Evolutionary conservation across 2,113 vertebrate species (phyloP).

Genomic region (Microtus montanus): DNA sequence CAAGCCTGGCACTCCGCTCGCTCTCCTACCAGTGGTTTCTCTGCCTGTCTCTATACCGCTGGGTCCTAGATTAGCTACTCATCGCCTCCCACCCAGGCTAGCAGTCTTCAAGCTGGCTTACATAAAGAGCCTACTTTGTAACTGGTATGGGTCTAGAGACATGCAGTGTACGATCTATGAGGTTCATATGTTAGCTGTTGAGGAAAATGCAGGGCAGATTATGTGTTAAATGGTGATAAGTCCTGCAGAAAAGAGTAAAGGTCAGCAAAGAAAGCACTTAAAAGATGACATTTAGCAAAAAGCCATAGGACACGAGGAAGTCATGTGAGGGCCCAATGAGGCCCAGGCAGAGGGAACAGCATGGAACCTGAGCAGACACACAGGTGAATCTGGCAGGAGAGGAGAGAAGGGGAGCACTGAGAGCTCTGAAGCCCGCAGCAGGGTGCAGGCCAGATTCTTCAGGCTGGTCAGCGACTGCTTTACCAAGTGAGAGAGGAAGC

Average conservation of each 20-base stretch:
- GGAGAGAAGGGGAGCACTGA: background rate
- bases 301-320: background rate
- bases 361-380: background rate
- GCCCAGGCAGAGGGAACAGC: background rate
- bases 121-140: conserved; percentile 33
- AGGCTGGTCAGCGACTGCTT: background rate
- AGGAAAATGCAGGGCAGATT: background rate
- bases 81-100: background rate
- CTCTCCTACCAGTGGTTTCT: background rate
- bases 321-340: background rate
- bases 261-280: background rate
- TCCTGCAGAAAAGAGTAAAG: conserved; percentile 7
- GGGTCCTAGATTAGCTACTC: background rate
- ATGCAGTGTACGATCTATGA: conserved; percentile 3
- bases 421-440: background rate
- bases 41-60: background rate
- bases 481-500: conserved; percentile 14
- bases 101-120: background rate
- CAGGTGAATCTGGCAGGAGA: background rate
- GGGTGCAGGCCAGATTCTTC: background rate
- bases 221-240: background rate
- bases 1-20: background rate
- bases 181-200: background rate
- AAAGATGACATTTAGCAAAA: background rate
- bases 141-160: background rate